Evolutionary conservation across 2,888 invertebrate species (phyloP), one percentile per base, ranked within the genome.

Genomic region (Lacanobia oleracea): DNA sequence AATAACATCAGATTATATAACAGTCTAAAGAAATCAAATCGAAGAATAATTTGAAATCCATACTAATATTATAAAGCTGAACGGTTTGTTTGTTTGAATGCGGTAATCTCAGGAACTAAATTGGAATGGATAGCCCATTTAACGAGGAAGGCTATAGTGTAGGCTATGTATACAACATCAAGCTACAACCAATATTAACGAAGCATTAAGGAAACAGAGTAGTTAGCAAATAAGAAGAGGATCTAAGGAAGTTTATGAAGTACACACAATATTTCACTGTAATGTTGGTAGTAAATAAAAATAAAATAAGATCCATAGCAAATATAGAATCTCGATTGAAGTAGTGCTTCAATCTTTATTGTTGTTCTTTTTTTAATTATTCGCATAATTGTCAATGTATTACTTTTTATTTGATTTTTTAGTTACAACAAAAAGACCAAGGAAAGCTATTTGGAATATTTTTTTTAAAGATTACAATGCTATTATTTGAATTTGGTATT

Each of bases 231-330:
- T 33, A 33, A 33, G 33, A 6, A 33, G 2, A 12, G n/a, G n/a
- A n/a, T n/a, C n/a, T n/a, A n/a, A n/a, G 43, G 4, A 12, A 12
- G 43, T 1, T 1, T 12, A 67, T 12, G 7, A 23, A 18, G 8
- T 37, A 37, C 3, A 43, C n/a, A 27, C n/a, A 59, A 21, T 59
- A 40, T 68, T n/a, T 1, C n/a, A 51, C 12, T 16, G n/a, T 12
- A 9, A 27, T n/a, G 12, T 10, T n/a, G 16, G 10, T 6, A 16
- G 14, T 14, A 9, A 4, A 37, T 2, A 59, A 77, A 61, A 74
- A 70, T n/a, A 48, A 70, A 78, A 56, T 37, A 50, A 72, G 79
- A 43, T 79, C 60, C 78, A 72, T 75, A 61, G 51, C 79, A 74
- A 60, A 54, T 33, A 33, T 1, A 14, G 16, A 33, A 45, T 50